Percentiles rank a stretch among this genome's conserved stretches.
phyloP scores from a whole-genome alignment of 2,888 invertebrate species.

The Spatulosminthurus flaviceps region DNA sequence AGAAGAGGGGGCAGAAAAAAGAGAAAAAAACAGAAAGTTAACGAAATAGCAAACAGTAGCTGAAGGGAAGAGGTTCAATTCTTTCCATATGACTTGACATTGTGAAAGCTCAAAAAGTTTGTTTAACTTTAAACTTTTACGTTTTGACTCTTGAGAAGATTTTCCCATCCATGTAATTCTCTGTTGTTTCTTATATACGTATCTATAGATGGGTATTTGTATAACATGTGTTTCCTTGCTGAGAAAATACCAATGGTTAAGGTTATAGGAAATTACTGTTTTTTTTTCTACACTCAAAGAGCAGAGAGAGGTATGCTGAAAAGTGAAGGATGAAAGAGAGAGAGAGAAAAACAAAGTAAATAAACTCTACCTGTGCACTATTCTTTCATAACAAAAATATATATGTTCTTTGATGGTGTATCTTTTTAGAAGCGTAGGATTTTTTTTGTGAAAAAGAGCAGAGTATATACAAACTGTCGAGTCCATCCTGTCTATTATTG shows the following conservation, averaged over 20 bases:
- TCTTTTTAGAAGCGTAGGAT: no score
- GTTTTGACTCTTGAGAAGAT: slow-evolving; percentile 43
- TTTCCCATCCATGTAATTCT: slow-evolving; percentile 42
- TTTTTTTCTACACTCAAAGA: no score
- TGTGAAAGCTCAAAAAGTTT: slow-evolving; percentile 28
- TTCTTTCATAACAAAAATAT: neutral
- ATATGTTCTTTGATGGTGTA: neutral
- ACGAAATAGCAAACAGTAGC: neutral
- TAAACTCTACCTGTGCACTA: slow-evolving; percentile 24
- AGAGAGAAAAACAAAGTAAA: slow-evolving; percentile 41
- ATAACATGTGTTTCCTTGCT: neutral
- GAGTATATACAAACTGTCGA: neutral
- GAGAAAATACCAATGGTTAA: neutral
- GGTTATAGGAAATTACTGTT: neutral
- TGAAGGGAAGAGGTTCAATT: neutral
- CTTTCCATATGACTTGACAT: slow-evolving; percentile 18
- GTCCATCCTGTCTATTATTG: neutral
- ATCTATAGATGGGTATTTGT: no score
- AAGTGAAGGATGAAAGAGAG: slow-evolving; percentile 19
- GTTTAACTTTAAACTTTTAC: slow-evolving; percentile 47
- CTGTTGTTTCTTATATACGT: neutral
- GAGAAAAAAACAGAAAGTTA: slow-evolving; percentile 5
- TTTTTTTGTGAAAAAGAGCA: neutral
- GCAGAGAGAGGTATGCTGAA: slow-evolving; percentile 39
- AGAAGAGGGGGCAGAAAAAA: no score